These are phyloP conservation scores for Cirrhinus molitorella DNA, from an alignment of 2,797 vertebrate species.

Conservation along the genomic window DNA sequence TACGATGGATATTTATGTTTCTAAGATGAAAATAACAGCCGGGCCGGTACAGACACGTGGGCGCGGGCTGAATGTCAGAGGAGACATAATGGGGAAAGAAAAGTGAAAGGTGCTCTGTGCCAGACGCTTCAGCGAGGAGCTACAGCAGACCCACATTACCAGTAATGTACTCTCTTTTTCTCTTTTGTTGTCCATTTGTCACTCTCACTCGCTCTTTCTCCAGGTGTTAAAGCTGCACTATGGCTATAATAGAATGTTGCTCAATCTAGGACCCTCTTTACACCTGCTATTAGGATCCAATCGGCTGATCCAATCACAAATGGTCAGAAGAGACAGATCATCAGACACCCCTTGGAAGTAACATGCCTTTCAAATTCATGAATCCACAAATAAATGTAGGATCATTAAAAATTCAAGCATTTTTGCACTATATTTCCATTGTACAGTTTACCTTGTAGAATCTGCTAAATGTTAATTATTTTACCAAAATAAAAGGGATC, in stretches of 20 bases:
- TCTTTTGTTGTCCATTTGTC: constrained; percentile 12
- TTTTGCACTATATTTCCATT: too few species aligned
- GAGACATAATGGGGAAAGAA: constrained; percentile 56
- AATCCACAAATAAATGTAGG: too few species aligned
- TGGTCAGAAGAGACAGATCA: neutral
- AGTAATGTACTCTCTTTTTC: constrained; percentile 23
- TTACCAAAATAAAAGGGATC: too few species aligned
- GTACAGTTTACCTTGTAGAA: too few species aligned
- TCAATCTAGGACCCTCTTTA: neutral
- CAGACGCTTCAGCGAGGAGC: constrained; percentile 38
- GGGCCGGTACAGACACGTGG: constrained; percentile 54
- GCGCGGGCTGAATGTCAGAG: constrained; percentile 60
- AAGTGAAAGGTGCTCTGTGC: constrained; percentile 34
- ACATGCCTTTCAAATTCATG: neutral
- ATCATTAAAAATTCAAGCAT: too few species aligned
- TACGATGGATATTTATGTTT: constrained; percentile 60
- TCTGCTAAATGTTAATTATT: too few species aligned
- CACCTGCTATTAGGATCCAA: neutral
- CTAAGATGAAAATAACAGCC: constrained; percentile 55
- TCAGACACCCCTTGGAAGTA: neutral
- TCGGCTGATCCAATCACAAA: neutral
- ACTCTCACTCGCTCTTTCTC: constrained; percentile 8
- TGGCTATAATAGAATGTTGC: neutral
- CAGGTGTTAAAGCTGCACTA: neutral
- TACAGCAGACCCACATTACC: constrained; percentile 26